phyloP scores from a whole-genome alignment of 2,797 vertebrate genomes.

The Hafferia zeledoni region DNA sequence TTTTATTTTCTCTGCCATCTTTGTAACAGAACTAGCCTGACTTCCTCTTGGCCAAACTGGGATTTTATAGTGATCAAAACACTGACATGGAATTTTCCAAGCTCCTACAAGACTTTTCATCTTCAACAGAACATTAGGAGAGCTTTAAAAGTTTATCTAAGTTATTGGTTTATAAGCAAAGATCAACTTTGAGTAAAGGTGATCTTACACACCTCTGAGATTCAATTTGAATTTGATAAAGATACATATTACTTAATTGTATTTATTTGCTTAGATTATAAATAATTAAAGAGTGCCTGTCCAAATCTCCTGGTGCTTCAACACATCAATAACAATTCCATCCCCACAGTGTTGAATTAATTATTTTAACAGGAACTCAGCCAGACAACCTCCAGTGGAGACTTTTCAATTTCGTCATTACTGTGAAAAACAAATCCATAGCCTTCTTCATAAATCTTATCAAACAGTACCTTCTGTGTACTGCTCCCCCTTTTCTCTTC shows the following conservation, averaged over 20 bases:
- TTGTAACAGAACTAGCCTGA: background rate
- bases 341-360: slow-evolving; percentile 20
- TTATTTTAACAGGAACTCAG: slow-evolving; percentile 32
- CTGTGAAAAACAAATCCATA: background rate
- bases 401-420: background rate
- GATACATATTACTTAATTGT: slow-evolving; percentile 26
- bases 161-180: background rate
- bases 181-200: slow-evolving; percentile 9
- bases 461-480: background rate
- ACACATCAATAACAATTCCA: slow-evolving; percentile 7
- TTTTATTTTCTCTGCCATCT: background rate
- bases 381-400: background rate
- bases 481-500: background rate
- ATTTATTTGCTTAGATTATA: slow-evolving; percentile 48
- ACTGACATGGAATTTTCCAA: background rate
- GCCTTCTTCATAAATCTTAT: background rate
- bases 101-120: background rate
- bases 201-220: background rate
- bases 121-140: background rate
- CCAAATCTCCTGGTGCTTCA: slow-evolving; percentile 20
- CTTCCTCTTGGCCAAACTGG: background rate
- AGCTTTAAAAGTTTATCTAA: slow-evolving; percentile 7
- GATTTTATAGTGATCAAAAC: background rate
- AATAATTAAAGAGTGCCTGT: slow-evolving; percentile 13
- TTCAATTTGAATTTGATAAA: background rate